A percentile compares a stretch with the other conserved stretches of the same genome.
Conservation (phyloP, 2,797 vertebrate genomes). For the Brachymystax lenok region DNA sequence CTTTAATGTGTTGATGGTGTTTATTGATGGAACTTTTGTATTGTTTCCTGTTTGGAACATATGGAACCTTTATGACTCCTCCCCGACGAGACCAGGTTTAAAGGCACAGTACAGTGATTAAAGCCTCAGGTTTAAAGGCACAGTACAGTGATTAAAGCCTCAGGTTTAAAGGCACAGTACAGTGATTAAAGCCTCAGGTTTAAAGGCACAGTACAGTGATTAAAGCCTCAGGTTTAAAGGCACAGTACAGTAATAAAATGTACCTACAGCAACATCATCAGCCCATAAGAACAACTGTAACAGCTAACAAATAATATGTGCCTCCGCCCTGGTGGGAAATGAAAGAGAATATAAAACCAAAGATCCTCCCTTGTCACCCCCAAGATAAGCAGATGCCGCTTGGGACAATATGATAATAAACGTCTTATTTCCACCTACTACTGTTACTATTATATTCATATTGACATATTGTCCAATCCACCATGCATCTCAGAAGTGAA, state of each 20-base stretch:
- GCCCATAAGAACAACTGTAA: constrained; percentile 52
- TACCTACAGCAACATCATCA: constrained; percentile 51
- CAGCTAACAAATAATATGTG: constrained; percentile 25
- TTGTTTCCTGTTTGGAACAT: constrained; percentile 31
- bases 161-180: too few species aligned
- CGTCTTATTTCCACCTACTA: not conserved
- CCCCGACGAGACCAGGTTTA: constrained; percentile 46
- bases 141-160: not conserved
- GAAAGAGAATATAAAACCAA: not conserved
- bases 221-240: constrained; percentile 13
- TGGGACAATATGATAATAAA: not conserved
- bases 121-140: not conserved
- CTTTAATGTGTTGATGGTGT: not conserved
- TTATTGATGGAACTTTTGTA: not conserved
- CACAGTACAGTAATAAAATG: not conserved
- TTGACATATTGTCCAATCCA: not conserved
- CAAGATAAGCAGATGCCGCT: not conserved
- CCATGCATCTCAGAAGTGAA: too few species aligned
- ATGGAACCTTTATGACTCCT: constrained; percentile 49
- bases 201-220: constrained; percentile 8
- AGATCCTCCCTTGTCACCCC: not conserved
- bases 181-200: constrained; percentile 25
- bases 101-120: constrained; percentile 49
- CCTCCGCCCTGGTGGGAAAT: not conserved
- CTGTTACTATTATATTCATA: not conserved